Evolutionary conservation across 1,140 invertebrate genomes (phyloP).

Genomic region (Drosophila tropicalis): DNA sequence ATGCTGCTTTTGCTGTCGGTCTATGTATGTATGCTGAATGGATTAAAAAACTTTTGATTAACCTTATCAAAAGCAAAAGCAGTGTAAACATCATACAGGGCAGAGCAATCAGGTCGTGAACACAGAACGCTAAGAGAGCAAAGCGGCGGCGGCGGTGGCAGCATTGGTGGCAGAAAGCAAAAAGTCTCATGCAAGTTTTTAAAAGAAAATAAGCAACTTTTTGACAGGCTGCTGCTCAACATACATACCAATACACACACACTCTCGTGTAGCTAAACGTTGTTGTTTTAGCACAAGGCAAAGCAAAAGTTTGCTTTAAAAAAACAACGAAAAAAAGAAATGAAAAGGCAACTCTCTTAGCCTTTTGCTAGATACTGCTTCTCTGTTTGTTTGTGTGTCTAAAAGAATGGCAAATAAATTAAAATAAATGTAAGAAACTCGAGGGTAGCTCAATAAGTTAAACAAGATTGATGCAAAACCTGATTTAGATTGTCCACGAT

Average conservation of each 20-base stretch:
- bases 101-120: constrained; percentile 63
- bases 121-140: neutral
- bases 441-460: constrained; percentile 57
- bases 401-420: constrained; percentile 69
- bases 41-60: constrained; percentile 83
- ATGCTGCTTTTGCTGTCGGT: constrained; percentile 27
- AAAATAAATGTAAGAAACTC: constrained; percentile 67
- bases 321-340: constrained; percentile 24
- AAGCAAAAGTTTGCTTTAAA: constrained; percentile 73
- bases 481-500: too few relatives aligned
- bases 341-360: constrained; percentile 66
- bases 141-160: neutral
- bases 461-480: constrained; percentile 34
- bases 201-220: constrained; percentile 82
- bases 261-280: constrained; percentile 52
- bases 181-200: constrained; percentile 79
- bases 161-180: constrained; percentile 25
- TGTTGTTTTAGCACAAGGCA: constrained; percentile 66
- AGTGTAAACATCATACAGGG: constrained; percentile 74
- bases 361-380: constrained; percentile 49
- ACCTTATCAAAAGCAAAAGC: constrained; percentile 82
- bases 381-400: constrained; percentile 24
- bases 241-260: constrained; percentile 40
- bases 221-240: constrained; percentile 69
- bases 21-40: constrained; percentile 82